Percentiles rank a stretch among this genome's conserved stretches.
phyloP scores from a whole-genome alignment of 1,140 invertebrate species.

The Heliconius nattereri region DNA sequence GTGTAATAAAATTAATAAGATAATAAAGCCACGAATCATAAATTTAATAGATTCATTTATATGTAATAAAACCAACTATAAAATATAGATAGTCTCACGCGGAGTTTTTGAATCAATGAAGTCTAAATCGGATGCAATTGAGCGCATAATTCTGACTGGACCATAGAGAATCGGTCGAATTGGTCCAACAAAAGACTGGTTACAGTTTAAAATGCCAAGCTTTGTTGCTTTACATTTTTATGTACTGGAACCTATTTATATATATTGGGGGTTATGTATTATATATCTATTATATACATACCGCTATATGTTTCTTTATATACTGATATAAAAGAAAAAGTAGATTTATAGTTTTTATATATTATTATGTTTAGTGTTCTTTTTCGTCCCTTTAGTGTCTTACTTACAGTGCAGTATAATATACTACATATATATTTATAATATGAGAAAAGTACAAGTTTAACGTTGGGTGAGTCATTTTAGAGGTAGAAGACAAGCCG shows the following conservation, averaged over 20 bases:
- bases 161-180: slow-evolving; percentile 72
- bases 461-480: neutral
- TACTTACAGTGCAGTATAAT: too few species aligned
- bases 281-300: neutral
- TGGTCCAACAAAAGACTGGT: slow-evolving; percentile 61
- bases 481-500: neutral
- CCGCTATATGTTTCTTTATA: neutral
- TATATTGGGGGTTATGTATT: neutral
- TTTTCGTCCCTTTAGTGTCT: too few species aligned
- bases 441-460: neutral
- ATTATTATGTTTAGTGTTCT: neutral
- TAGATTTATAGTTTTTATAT: too few species aligned
- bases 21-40: slow-evolving; percentile 59
- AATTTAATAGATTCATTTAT: slow-evolving; percentile 77
- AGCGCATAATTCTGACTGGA: slow-evolving; percentile 56
- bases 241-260: neutral
- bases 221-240: slow-evolving; percentile 34
- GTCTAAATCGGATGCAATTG: slow-evolving; percentile 72
- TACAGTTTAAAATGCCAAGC: slow-evolving; percentile 42
- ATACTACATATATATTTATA: neutral
- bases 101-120: slow-evolving; percentile 65
- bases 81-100: slow-evolving; percentile 68
- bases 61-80: slow-evolving; percentile 74
- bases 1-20: slow-evolving; percentile 67
- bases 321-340: neutral